Evolutionary conservation across 2,113 vertebrate genomes (phyloP).

Genomic region (Sialia sialis): DNA sequence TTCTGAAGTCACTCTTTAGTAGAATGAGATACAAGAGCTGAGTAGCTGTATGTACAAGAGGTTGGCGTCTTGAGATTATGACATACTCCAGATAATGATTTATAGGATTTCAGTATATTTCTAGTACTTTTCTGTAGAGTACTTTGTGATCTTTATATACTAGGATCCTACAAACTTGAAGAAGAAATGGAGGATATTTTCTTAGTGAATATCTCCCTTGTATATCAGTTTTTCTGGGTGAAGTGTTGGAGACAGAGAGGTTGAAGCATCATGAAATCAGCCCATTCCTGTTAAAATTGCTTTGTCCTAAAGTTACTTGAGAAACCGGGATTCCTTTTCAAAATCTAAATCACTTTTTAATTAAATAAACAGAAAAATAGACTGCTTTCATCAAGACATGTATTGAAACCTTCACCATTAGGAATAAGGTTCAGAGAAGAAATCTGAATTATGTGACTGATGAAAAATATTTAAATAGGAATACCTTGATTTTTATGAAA

Average conservation of each 20-base stretch:
- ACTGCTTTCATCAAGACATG: neutral
- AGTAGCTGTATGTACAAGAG: neutral
- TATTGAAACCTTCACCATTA: neutral
- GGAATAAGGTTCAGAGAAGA: neutral
- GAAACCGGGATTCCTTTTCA: slow-evolving; percentile 4
- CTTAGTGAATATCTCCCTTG: neutral
- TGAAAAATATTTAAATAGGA: neutral
- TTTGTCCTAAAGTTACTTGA: neutral
- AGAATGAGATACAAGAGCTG: neutral
- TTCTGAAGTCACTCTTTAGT: neutral
- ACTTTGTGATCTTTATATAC: neutral
- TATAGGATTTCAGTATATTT: neutral
- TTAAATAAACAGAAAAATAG: neutral
- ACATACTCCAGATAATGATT: neutral
- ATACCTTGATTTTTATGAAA: neutral
- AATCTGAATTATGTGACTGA: neutral
- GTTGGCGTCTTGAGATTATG: neutral
- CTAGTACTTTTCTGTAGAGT: neutral
- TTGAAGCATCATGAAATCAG: neutral
- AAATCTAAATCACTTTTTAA: neutral
- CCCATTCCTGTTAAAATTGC: neutral
- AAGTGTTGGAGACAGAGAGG: neutral
- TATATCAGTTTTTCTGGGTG: neutral
- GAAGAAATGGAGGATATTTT: neutral
- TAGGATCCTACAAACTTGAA: neutral